A percentile compares a stretch with the other conserved stretches of the same genome.
These are phyloP conservation scores for Hippoglossus hippoglossus DNA, from an alignment of 2,797 vertebrate genomes.

Conservation along the genomic window DNA sequence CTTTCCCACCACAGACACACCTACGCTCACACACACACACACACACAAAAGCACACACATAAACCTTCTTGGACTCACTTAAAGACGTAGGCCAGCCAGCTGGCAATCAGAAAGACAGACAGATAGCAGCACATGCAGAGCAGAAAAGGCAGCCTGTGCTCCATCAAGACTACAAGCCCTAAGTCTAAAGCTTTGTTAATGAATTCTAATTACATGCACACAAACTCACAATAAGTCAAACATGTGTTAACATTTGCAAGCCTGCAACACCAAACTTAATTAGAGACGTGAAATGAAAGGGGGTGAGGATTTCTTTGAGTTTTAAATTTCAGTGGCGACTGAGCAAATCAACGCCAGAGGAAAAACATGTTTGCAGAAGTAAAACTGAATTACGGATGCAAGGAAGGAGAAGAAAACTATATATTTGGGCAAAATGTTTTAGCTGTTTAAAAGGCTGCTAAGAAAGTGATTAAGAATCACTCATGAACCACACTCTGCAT, in stretches of 20 bases:
- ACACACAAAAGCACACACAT: neutral
- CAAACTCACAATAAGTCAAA: slow-evolving; percentile 45
- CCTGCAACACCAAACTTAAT: slow-evolving; percentile 21
- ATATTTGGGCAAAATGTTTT: slow-evolving; percentile 5
- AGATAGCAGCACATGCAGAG: slow-evolving; percentile 39
- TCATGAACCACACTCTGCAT: slow-evolving; percentile 2
- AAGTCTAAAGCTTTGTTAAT: slow-evolving; percentile 26
- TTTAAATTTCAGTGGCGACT: slow-evolving; percentile 23
- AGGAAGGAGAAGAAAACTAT: slow-evolving; percentile 8
- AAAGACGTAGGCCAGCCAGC: slow-evolving; percentile 38
- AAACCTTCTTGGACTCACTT: slow-evolving; percentile 25
- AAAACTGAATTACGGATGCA: slow-evolving; percentile 13
- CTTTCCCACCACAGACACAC: slow-evolving; percentile 76
- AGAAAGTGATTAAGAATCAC: neutral
- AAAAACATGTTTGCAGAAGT: slow-evolving; percentile 6
- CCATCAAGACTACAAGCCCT: slow-evolving; percentile 24
- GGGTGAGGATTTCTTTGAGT: neutral
- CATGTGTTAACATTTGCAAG: slow-evolving; percentile 41
- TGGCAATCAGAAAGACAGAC: slow-evolving; percentile 45
- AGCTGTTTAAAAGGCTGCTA: slow-evolving; percentile 2
- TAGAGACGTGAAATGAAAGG: slow-evolving; percentile 28
- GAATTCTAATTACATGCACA: slow-evolving; percentile 45
- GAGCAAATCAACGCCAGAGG: slow-evolving; percentile 10
- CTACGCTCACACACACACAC: slow-evolving; percentile 26
- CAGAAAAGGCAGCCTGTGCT: slow-evolving; percentile 47